Evolutionary conservation across 2,113 vertebrate species (phyloP).

Genomic region (Sinocyclocheilus maitianheensis): DNA sequence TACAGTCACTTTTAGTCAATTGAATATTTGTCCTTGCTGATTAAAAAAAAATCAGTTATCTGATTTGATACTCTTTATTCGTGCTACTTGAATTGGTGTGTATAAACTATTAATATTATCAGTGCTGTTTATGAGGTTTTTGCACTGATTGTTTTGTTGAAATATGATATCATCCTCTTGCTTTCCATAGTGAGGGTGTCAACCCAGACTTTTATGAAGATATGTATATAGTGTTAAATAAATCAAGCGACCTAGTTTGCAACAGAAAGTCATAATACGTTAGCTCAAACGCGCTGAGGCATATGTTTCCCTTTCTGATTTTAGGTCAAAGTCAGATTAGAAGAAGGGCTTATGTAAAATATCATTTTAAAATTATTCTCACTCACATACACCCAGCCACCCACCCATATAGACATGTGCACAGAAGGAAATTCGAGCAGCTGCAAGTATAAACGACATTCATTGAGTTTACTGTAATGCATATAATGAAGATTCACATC

Average conservation of each 20-base stretch:
- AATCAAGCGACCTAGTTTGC: not conserved
- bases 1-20: too few relatives aligned
- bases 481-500: not conserved
- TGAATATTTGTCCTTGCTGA: too few relatives aligned
- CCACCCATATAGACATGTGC: not conserved
- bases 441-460: not conserved
- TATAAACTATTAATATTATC: too few relatives aligned
- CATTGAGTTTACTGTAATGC: not conserved
- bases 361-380: not conserved
- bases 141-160: not conserved
- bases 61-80: too few relatives aligned
- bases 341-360: not conserved
- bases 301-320: slow-evolving; percentile 21
- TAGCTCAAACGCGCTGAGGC: not conserved
- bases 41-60: too few relatives aligned
- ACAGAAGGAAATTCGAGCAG: not conserved
- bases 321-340: slow-evolving; percentile 37
- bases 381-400: not conserved
- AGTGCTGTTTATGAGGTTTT: not conserved
- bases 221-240: not conserved
- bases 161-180: not conserved
- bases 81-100: not conserved
- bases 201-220: not conserved
- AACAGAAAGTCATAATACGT: not conserved
- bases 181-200: not conserved